Base-by-base conservation (phyloP, 2,797 vertebrate species). In the Enteromius anoplus region DNA sequence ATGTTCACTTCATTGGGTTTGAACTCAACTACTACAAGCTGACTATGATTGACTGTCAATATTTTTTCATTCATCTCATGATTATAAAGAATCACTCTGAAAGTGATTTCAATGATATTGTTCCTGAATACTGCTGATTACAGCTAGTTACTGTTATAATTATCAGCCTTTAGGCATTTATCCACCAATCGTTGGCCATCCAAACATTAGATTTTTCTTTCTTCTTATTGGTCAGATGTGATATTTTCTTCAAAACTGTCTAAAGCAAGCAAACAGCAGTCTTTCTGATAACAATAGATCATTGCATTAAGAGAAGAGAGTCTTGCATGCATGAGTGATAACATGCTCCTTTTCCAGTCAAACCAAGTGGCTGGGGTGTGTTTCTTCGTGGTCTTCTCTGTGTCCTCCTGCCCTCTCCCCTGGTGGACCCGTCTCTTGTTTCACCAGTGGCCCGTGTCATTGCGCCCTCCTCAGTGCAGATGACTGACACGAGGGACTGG, bases 401-500 rank as follows among this genome's bases (percentile, higher is more conserved):
- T 19, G 60, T 42, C 34, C 60, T 71, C 70, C 75, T 78, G 51
- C 69, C 82, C 55, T 55, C 79, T 37, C 49, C 75, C 82, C 58
- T 21, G 40, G 62, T n/a, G 55, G 79, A 77, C 55, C 55, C 75
- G 45, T 89, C 81, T 88, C 83, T 40, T 81, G 84, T 90, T 90
- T 86, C 86, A 83, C 45, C 68, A 64, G 64, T 23, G 64, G 78
- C 78, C 83, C 11, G 62, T 75, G 69, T 85, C 62, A 73, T 68
- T 78, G 77, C 60, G 15, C 47, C 75, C 85, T 81, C 81, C 85
- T 23, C 29, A 70, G 47, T 79, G 45, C 51, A 81, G 88, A 85
- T 93, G 93, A 93, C 88, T 91, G 93, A 93, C 91, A 78, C 73
- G 85, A 87, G 87, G 85, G 92, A 86, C 91, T 93, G 93, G 88